Conservation (phyloP, 2,113 vertebrate species). For the Amphiprion percula region DNA sequence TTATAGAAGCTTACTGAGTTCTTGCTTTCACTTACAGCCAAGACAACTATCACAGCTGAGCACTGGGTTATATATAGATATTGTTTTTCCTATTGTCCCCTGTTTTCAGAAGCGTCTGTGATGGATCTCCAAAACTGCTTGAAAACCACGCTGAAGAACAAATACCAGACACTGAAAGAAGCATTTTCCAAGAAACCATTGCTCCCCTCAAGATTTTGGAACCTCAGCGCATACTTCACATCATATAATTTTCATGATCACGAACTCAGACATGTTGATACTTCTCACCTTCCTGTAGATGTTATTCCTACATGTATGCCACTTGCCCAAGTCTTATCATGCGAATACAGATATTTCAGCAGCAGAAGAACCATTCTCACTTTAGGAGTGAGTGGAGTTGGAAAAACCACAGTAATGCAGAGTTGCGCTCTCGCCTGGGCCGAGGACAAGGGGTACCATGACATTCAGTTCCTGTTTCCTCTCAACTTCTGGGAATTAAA, state of each 20-base stretch:
- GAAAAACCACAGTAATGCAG: conserved; percentile 62
- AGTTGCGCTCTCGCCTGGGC: conserved; percentile 64
- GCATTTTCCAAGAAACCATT: fast-evolving
- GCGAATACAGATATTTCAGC: conserved; percentile 9
- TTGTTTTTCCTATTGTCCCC: background rate
- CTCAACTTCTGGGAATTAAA: conserved; percentile 68
- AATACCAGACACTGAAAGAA: conserved; percentile 45
- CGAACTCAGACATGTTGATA: conserved; percentile 45
- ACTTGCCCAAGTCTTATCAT: conserved; percentile 16
- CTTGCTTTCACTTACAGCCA: background rate
- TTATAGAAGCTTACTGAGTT: no score
- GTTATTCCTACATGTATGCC: background rate
- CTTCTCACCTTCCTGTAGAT: background rate
- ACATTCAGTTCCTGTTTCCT: conserved; percentile 49
- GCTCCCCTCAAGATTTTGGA: conserved; percentile 18
- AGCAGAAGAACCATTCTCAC: conserved; percentile 44
- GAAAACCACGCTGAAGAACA: conserved; percentile 33
- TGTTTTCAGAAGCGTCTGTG: conserved; percentile 30
- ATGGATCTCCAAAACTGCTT: conserved; percentile 42
- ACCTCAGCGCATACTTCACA: fast-evolving
- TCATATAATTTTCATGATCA: background rate
- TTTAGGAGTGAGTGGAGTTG: conserved; percentile 52
- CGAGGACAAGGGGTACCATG: conserved; percentile 4
- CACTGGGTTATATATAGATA: background rate
- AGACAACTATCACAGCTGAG: no score